These are phyloP conservation scores for Ips nitidus DNA, from an alignment of 1,140 invertebrate species.

Conservation along the genomic window DNA sequence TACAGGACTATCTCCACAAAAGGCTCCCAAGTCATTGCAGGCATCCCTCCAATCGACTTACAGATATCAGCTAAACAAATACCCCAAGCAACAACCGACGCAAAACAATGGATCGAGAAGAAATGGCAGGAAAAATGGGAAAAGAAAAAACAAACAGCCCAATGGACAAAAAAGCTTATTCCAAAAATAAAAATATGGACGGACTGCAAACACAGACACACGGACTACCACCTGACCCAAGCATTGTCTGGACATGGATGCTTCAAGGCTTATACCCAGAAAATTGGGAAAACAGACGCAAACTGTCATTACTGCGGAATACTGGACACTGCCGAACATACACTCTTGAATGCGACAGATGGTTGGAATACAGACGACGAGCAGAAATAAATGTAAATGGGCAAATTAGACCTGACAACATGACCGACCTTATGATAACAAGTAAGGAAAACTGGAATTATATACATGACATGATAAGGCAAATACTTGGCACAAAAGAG, in stretches of 20 bases:
- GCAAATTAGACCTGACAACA: constrained; percentile 38
- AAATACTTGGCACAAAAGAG: background rate
- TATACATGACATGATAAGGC: background rate
- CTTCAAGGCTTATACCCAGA: constrained; percentile 16
- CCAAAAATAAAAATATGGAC: background rate
- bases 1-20: background rate
- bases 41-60: no score
- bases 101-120: no score
- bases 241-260: constrained; percentile 17
- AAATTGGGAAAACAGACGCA: constrained; percentile 17
- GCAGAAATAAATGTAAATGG: no score
- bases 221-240: no score
- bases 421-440: background rate
- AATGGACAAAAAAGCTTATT: no score
- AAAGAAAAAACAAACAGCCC: no score
- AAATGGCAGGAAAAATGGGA: no score
- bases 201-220: background rate
- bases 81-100: no score
- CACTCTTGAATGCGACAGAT: background rate
- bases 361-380: no score
- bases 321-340: constrained; percentile 11
- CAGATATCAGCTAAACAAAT: no score
- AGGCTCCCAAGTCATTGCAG: no score
- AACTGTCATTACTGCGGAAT: no score
- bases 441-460: constrained; percentile 7